Evolutionary conservation across 2,888 invertebrate genomes (phyloP).

Genomic region (Trissonchulus latispiculum): DNA sequence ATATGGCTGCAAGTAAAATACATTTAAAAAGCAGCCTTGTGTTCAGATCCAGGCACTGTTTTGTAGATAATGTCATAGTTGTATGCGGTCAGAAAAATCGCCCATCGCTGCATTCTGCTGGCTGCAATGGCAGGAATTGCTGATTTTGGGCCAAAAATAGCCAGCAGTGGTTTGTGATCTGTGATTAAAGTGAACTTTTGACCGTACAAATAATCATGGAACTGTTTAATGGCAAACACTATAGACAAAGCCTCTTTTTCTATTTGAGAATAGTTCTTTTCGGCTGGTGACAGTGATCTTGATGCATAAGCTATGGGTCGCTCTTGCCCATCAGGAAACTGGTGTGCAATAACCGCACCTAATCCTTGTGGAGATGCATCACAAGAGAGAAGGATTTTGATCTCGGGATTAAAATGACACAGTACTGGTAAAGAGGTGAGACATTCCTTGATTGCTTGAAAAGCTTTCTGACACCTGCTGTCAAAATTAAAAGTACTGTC

Average conservation of each 20-base stretch:
- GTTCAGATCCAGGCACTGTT: too few relatives aligned
- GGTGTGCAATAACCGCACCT: conserved; percentile 6
- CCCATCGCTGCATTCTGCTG: too few relatives aligned
- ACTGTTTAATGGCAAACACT: conserved; percentile 2
- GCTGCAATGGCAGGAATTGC: too few relatives aligned
- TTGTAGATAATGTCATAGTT: too few relatives aligned
- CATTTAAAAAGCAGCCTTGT: too few relatives aligned
- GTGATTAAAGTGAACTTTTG: background rate
- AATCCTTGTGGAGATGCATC: conserved; percentile 3
- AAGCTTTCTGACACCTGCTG: too few relatives aligned
- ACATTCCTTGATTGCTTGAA: too few relatives aligned
- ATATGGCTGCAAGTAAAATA: too few relatives aligned
- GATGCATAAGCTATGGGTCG: conserved; percentile 15
- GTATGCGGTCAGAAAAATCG: too few relatives aligned
- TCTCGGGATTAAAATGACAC: background rate
- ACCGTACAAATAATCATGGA: conserved; percentile 13
- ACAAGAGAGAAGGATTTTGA: background rate
- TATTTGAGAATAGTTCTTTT: background rate
- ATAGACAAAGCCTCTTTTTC: conserved; percentile 3
- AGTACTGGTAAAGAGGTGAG: too few relatives aligned
- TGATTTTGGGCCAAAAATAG: background rate
- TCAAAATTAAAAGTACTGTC: too few relatives aligned
- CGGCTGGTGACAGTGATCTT: background rate
- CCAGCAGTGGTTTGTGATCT: conserved; percentile 6
- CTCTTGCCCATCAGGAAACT: background rate